Conservation (phyloP, 2,888 invertebrate genomes). For the Trissoscelio sp. region DNA sequence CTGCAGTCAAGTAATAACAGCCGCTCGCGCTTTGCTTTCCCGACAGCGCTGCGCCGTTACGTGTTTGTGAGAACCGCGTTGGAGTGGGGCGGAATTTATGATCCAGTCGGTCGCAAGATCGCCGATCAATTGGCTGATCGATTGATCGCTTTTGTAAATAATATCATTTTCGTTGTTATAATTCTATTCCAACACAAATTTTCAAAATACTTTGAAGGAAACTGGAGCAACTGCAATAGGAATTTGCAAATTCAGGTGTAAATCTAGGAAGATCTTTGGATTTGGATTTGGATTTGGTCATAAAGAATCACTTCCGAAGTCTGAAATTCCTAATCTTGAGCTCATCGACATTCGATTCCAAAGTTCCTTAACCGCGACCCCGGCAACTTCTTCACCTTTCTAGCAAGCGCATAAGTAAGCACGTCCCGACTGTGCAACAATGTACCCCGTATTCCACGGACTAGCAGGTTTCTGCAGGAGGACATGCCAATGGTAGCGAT, state of each 20-base stretch:
- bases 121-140: conserved; percentile 37
- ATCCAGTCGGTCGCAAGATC: conserved; percentile 36
- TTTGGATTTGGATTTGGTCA: too few relatives aligned
- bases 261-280: too few relatives aligned
- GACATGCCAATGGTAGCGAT: conserved; percentile 82
- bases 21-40: conserved; percentile 50
- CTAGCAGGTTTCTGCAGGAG: conserved; percentile 71
- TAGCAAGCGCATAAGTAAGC: conserved; percentile 64
- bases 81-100: conserved; percentile 49
- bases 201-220: too few relatives aligned
- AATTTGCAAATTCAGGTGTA: too few relatives aligned
- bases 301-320: conserved; percentile 10
- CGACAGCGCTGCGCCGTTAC: conserved; percentile 58
- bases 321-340: conserved; percentile 23
- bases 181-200: too few relatives aligned
- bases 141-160: conserved; percentile 44
- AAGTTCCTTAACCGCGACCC: conserved; percentile 63
- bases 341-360: conserved; percentile 54
- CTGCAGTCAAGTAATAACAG: conserved; percentile 81
- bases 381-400: conserved; percentile 63
- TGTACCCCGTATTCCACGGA: conserved; percentile 65
- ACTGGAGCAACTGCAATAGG: too few relatives aligned
- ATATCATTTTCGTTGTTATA: too few relatives aligned
- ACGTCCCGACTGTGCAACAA: conserved; percentile 64
- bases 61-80: conserved; percentile 56